Percentiles rank a stretch among this genome's conserved stretches.
phyloP scores from a whole-genome alignment of 35 echinoderm and acorn worm genomes.

The Antedon bifida region DNA sequence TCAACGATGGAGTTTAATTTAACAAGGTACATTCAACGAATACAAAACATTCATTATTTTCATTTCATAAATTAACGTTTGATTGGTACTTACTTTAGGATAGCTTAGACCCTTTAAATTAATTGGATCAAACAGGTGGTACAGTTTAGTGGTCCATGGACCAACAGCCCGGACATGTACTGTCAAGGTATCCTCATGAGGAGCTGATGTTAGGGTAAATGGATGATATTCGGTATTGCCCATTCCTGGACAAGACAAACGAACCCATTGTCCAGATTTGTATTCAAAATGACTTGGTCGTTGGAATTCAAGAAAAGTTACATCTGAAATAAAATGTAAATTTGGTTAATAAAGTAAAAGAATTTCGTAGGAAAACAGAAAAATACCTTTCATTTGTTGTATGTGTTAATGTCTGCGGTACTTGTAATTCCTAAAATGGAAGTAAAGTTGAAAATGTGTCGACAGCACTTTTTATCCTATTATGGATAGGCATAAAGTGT shows the following conservation, averaged over 20 bases:
- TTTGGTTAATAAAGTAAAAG: no score
- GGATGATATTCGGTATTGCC: background rate
- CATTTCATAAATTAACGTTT: no score
- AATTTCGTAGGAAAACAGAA: no score
- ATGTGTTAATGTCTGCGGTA: no score
- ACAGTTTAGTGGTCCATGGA: background rate
- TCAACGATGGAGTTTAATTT: no score
- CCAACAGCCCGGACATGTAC: background rate
- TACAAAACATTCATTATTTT: no score
- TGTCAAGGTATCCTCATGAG: background rate
- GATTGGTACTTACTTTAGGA: background rate
- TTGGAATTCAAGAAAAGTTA: background rate
- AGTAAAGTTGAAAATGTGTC: no score
- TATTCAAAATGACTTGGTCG: slow-evolving; percentile 5
- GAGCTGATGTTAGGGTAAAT: slow-evolving; percentile 1
- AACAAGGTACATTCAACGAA: no score
- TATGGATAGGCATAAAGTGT: no score
- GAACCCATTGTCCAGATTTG: slow-evolving; percentile 5
- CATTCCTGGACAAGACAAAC: background rate
- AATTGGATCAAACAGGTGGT: background rate
- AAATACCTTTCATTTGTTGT: no score
- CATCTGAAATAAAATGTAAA: background rate
- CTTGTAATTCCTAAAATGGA: no score
- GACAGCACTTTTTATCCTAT: no score
- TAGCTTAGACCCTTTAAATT: background rate